Conservation (phyloP, 1,140 invertebrate species). For the Micrasema minimum region DNA sequence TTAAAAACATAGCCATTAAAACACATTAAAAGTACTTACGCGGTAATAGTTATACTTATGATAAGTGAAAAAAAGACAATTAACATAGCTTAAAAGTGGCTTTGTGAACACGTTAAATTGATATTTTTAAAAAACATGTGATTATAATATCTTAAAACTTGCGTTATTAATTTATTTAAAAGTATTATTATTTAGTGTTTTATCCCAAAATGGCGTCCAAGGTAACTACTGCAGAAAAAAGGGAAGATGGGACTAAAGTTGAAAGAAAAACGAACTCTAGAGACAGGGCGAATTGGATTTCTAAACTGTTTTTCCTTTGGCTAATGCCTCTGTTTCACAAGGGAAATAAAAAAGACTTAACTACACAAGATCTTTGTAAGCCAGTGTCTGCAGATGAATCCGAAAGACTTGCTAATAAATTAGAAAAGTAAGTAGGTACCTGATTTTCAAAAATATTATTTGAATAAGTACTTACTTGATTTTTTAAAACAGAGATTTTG, state of each 20-base stretch:
- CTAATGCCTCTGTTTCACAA: slow-evolving; percentile 57
- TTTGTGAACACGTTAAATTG: no score
- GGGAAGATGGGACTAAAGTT: slow-evolving; percentile 6
- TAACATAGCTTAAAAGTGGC: no score
- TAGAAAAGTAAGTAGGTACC: slow-evolving; percentile 60
- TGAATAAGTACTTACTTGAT: no score
- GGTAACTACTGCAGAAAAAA: slow-evolving; percentile 10
- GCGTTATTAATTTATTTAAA: no score
- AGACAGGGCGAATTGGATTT: slow-evolving; percentile 57
- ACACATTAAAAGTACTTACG: no score
- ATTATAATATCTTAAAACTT: no score
- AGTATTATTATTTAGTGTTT: neutral
- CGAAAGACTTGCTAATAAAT: slow-evolving; percentile 57
- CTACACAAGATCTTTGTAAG: slow-evolving; percentile 57
- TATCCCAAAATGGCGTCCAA: slow-evolving; percentile 15
- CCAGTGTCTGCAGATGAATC: slow-evolving; percentile 58
- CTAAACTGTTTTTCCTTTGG: slow-evolving; percentile 61
- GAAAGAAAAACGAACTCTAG: slow-evolving; percentile 44
- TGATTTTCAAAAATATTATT: no score
- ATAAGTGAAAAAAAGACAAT: no score
- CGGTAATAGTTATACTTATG: no score
- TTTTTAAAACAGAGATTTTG: no score
- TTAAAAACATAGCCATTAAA: no score
- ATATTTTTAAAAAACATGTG: no score
- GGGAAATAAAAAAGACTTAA: slow-evolving; percentile 57